Evolutionary conservation across 53 echinoderm and acorn worm species (phyloP).

Genomic region (Actinopyga echinites): DNA sequence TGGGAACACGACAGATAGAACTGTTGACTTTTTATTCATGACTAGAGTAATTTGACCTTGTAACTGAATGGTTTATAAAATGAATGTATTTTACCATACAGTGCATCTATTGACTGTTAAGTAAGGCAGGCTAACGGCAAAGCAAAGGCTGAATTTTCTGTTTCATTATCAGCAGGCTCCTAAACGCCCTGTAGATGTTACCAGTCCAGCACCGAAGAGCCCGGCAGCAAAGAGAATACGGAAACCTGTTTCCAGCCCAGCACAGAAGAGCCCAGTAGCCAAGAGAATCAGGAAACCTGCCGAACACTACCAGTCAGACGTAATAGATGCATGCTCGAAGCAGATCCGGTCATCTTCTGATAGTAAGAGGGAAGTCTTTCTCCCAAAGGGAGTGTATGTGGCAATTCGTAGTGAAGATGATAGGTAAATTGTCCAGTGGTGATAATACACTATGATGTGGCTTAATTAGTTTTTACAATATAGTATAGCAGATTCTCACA

Average conservation of each 20-base stretch:
- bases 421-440: slow-evolving; percentile 25
- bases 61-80: too few relatives aligned
- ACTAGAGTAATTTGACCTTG: too few relatives aligned
- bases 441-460: too few relatives aligned
- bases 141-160: too few relatives aligned
- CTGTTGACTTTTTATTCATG: too few relatives aligned
- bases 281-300: slow-evolving; percentile 92
- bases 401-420: slow-evolving; percentile 91
- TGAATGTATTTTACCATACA: too few relatives aligned
- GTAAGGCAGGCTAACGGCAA: too few relatives aligned
- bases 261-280: slow-evolving; percentile 74
- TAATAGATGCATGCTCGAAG: slow-evolving; percentile 89
- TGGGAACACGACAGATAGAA: too few relatives aligned
- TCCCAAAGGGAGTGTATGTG: slow-evolving; percentile 78
- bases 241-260: slow-evolving; percentile 63
- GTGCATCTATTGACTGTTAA: too few relatives aligned
- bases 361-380: slow-evolving; percentile 81
- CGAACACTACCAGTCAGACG: slow-evolving; percentile 95
- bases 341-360: slow-evolving; percentile 64
- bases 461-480: too few relatives aligned
- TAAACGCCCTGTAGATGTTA: slow-evolving; percentile 25
- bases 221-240: slow-evolving; percentile 88
- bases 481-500: too few relatives aligned
- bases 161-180: neutral
- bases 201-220: slow-evolving; percentile 59